A percentile compares a stretch with the other conserved stretches of the same genome.
Conservation (phyloP, 2,797 vertebrate species). For the Alfaro cultratus region DNA sequence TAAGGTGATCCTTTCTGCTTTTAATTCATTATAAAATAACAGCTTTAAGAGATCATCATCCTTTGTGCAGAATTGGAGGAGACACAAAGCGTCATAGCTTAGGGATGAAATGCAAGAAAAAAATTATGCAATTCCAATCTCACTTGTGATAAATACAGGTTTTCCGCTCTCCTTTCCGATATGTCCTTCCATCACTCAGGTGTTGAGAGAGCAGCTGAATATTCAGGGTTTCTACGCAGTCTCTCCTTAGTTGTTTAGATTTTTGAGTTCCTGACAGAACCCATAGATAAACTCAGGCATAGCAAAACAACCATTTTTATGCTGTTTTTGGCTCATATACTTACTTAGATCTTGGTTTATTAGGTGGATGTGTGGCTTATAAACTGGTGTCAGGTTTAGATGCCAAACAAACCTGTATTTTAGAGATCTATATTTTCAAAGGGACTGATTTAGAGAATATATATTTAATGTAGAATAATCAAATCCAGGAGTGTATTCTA, state of each 20-base stretch:
- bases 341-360: not conserved
- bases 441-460: not conserved
- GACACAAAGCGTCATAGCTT: not conserved
- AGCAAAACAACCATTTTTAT: not conserved
- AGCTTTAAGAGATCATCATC: constrained; percentile 1
- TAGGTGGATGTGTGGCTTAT: not conserved
- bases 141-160: not conserved
- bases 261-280: not conserved
- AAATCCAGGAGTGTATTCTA: not conserved
- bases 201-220: not conserved
- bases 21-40: not conserved
- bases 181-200: not conserved
- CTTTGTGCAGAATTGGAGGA: not conserved
- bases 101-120: not conserved
- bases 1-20: constrained; percentile 18
- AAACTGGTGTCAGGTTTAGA: not conserved
- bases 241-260: not conserved
- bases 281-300: not conserved
- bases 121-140: not conserved
- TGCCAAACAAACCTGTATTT: not conserved
- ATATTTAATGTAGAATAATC: not conserved
- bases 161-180: not conserved
- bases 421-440: not conserved
- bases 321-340: not conserved
- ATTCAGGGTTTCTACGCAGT: not conserved